Conservation (phyloP, 2,888 invertebrate species). For the Exocentrus adspersus region DNA sequence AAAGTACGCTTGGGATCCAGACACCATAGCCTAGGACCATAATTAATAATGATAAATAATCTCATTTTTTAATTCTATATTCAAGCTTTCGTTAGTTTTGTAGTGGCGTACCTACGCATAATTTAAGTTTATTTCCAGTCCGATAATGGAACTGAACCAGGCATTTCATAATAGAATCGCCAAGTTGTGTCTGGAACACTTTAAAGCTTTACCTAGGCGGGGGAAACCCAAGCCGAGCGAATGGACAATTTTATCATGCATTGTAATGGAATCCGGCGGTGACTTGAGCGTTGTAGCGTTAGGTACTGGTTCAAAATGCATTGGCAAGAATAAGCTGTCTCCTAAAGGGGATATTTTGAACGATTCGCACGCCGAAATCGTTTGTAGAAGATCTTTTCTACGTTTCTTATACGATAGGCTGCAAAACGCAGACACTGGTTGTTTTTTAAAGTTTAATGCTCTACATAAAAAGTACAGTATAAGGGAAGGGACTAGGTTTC, state of each 20-base stretch:
- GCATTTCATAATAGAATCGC: conserved; percentile 63
- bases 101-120: background rate
- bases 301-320: conserved; percentile 92
- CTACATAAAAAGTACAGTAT: conserved; percentile 44
- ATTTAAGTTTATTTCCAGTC: background rate
- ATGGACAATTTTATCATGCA: conserved; percentile 86
- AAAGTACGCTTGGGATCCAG: conserved; percentile 72
- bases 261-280: conserved; percentile 69
- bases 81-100: background rate
- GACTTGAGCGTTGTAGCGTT: conserved; percentile 74
- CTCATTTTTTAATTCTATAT: conserved; percentile 7
- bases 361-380: conserved; percentile 93
- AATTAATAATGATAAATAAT: background rate
- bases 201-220: conserved; percentile 74
- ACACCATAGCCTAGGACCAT: conserved; percentile 62
- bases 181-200: conserved; percentile 70
- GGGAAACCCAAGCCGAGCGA: conserved; percentile 81
- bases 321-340: conserved; percentile 77
- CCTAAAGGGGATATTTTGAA: conserved; percentile 77
- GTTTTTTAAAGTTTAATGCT: conserved; percentile 44
- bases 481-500: conserved; percentile 72
- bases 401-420: conserved; percentile 76
- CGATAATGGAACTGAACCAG: conserved; percentile 32
- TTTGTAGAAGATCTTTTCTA: conserved; percentile 84
- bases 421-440: conserved; percentile 20